Evolutionary conservation across 2,113 vertebrate genomes (phyloP).

Genomic region (Tyrannus savana): DNA sequence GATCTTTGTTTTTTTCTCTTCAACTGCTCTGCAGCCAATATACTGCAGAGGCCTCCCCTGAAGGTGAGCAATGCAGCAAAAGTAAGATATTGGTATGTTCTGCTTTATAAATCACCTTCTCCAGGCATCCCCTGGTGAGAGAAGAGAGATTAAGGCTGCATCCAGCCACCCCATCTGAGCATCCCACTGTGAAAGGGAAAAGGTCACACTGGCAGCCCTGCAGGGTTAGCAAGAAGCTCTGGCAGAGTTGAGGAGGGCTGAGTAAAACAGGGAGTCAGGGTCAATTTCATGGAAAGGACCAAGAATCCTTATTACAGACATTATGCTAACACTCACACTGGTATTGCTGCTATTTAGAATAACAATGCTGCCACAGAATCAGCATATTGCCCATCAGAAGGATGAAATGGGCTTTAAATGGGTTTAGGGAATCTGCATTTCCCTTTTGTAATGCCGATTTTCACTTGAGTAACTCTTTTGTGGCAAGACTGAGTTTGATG

Average conservation of each 20-base stretch:
- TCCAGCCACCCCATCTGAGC: background rate
- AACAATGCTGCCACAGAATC: background rate
- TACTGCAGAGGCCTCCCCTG: fast-evolving
- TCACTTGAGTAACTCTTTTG: background rate
- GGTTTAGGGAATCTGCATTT: background rate
- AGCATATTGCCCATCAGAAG: background rate
- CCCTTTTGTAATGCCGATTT: slow-evolving; percentile 21
- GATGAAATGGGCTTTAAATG: background rate
- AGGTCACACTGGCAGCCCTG: fast-evolving
- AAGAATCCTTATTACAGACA: background rate
- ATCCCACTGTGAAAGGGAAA: background rate
- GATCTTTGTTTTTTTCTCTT: background rate
- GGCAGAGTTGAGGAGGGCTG: background rate
- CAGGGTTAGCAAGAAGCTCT: background rate
- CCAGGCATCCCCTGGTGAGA: background rate
- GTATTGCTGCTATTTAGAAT: background rate
- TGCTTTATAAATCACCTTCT: background rate
- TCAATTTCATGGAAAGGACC: background rate
- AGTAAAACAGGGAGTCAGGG: background rate
- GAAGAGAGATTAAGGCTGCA: background rate
- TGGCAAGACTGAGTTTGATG: background rate
- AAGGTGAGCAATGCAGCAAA: background rate
- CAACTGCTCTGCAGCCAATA: background rate
- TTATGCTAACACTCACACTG: background rate
- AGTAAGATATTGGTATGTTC: background rate